Conservation (phyloP, 2,888 invertebrate genomes). For the Spodoptera littoralis region DNA sequence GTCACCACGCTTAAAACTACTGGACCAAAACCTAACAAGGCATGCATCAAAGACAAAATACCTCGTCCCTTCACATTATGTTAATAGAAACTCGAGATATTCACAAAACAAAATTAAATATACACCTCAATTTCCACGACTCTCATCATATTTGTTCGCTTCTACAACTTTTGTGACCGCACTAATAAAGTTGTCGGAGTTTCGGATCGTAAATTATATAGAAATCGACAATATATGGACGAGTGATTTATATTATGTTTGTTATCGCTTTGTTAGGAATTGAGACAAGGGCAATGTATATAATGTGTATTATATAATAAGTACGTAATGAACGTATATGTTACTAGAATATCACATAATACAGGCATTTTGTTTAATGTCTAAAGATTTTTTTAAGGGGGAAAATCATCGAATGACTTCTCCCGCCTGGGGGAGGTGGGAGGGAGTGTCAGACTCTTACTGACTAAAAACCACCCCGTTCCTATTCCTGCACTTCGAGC, state of each 20-base stretch:
- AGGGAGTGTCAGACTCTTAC: no score
- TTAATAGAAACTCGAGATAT: conserved; percentile 43
- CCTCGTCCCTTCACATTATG: conserved; percentile 50
- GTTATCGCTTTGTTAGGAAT: conserved; percentile 39
- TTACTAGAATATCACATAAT: no score
- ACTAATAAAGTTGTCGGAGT: conserved; percentile 39
- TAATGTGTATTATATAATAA: neutral
- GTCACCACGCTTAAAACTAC: neutral
- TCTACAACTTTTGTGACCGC: conserved; percentile 12
- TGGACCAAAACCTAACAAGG: neutral
- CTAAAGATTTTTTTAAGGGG: no score
- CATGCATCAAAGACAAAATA: conserved; percentile 52
- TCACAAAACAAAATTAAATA: conserved; percentile 30
- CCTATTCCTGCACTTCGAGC: no score
- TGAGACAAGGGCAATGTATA: conserved; percentile 33
- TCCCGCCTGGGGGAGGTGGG: no score
- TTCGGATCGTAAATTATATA: conserved; percentile 51
- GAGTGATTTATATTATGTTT: conserved; percentile 55
- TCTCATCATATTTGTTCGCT: neutral
- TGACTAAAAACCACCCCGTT: no score
- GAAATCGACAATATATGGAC: conserved; percentile 42
- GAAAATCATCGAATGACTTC: no score
- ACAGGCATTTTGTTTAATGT: no score
- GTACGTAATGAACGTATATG: no score
- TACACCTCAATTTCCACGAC: neutral